Percentiles rank a stretch among this genome's conserved stretches.
Conservation (phyloP, 2,797 vertebrate species). For the Clarias platycephalus region DNA sequence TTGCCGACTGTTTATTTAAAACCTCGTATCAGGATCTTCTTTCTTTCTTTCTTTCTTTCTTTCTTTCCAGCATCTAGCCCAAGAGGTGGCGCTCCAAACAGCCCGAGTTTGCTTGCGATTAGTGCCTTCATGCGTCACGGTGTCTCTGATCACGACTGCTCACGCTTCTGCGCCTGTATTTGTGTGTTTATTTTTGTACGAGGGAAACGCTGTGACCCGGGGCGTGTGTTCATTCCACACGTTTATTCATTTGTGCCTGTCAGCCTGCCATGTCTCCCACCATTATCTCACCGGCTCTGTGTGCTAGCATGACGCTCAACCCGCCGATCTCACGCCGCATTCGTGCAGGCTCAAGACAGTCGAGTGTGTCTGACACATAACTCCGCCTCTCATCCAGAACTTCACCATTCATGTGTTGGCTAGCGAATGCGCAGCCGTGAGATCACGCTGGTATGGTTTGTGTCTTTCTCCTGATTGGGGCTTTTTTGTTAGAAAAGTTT, state of each 20-base stretch:
- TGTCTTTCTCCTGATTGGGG: constrained; percentile 36
- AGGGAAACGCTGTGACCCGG: not conserved
- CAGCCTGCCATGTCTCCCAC: constrained; percentile 25
- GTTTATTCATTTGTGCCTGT: constrained; percentile 20
- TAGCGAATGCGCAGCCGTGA: not conserved
- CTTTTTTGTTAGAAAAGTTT: not conserved
- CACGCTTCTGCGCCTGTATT: constrained; percentile 28
- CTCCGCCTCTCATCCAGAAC: constrained; percentile 18
- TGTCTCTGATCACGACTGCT: constrained; percentile 49
- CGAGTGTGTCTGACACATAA: not conserved
- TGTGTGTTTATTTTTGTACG: constrained; percentile 12
- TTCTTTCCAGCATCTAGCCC: constrained; percentile 67
- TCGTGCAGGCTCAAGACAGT: not conserved
- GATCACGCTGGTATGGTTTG: constrained; percentile 40
- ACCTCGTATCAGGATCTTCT: not conserved
- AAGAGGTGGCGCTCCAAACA: constrained; percentile 61
- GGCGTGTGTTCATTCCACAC: constrained; percentile 2
- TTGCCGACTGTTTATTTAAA: not conserved
- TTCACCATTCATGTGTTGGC: not conserved
- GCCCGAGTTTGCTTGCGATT: constrained; percentile 77
- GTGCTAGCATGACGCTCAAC: not conserved
- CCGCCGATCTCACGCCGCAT: constrained; percentile 4
- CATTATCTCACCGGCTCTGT: constrained; percentile 5
- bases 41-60: not conserved
- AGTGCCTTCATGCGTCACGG: constrained; percentile 79